A percentile compares a stretch with the other conserved stretches of the same genome.
Conservation (phyloP, 2,797 vertebrate species). For the Echeneis naucrates region DNA sequence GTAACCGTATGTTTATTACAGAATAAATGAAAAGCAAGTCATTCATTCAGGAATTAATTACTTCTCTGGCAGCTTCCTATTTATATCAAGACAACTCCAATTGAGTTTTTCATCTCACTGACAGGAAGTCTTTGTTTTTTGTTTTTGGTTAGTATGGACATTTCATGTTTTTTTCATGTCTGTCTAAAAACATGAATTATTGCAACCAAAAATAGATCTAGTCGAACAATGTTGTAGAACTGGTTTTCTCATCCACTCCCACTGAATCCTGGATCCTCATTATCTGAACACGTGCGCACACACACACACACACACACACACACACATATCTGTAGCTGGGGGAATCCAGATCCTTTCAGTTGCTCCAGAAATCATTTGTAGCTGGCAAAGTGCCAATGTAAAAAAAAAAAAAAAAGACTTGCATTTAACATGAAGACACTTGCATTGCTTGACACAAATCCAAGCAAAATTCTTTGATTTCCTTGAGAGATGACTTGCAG, state of each 20-base stretch:
- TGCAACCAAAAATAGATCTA: constrained; percentile 62
- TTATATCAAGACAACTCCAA: constrained; percentile 24
- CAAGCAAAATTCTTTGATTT: constrained; percentile 57
- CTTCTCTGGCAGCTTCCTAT: constrained; percentile 18
- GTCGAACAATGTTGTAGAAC: too few species aligned
- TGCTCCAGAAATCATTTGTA: constrained; percentile 61
- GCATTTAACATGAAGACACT: constrained; percentile 51
- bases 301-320: constrained; percentile 45
- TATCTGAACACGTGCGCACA: too few species aligned
- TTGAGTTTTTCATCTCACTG: constrained; percentile 18
- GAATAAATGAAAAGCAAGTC: constrained; percentile 30
- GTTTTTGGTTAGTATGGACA: constrained; percentile 12
- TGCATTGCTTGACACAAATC: constrained; percentile 56
- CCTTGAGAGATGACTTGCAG: constrained; percentile 47
- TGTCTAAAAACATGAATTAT: constrained; percentile 61
- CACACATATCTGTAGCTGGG: constrained; percentile 55
- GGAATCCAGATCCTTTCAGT: constrained; percentile 55
- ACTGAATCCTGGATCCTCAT: constrained; percentile 54
- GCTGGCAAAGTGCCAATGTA: constrained; percentile 42
- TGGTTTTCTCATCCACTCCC: constrained; percentile 22
- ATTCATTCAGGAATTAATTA: constrained; percentile 36
- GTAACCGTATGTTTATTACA: constrained; percentile 17
- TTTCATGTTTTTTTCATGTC: constrained; percentile 20
- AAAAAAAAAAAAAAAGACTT: constrained; percentile 32
- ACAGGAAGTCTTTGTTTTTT: constrained; percentile 16